Evolutionary conservation across 2,888 invertebrate genomes (phyloP), one percentile per base, ranked within the genome.

Genomic region (Hyposoter didymator): DNA sequence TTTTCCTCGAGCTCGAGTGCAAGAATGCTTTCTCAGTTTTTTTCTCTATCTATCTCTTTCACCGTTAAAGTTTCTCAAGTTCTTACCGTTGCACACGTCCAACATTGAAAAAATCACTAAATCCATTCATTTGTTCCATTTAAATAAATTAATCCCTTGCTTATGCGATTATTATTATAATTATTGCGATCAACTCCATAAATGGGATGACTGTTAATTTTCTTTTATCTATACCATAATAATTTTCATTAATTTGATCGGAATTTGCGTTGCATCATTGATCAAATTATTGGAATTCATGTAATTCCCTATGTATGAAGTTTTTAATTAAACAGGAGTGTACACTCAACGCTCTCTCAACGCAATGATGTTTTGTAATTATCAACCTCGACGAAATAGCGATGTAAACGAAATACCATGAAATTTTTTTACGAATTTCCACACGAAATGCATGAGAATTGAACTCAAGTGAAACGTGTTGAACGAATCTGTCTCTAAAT

Each of bases 1-100:
- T 86, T 83, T 86, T 85, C 39, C 66, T 66, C 78, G 64, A 69
- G 83, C 49, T 80, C 85, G 76, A 80, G 85, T 74, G 74, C 78
- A 52, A 47, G 39, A 17, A 78, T 32, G 55, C 35, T 32, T 66
- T 28, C 43, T 45, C 6, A 22, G n/a, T 19, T 55, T 59, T 19
- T 74, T 22, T 45, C 69, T 32, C 19, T 69, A 10, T 62, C 35
- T 14, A 17, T 72, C 76, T 73, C 66, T 17, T n/a, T 19, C 66
- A 39, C 83, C 49, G 62, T 45, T 22, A 64, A 49, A 69, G 66
- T 75, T 75, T 83, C 49, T 49, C 14, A 78, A 80, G 10, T 75
- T 70, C 59, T 49, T 17, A 32, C 22, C 32, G 17, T 28, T 12
- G 47, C 47, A 62, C 49, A 55, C 69, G 35, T 74, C 8, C 22